Base-by-base conservation (phyloP, 1,140 invertebrate species). In the Cydia amplana region DNA sequence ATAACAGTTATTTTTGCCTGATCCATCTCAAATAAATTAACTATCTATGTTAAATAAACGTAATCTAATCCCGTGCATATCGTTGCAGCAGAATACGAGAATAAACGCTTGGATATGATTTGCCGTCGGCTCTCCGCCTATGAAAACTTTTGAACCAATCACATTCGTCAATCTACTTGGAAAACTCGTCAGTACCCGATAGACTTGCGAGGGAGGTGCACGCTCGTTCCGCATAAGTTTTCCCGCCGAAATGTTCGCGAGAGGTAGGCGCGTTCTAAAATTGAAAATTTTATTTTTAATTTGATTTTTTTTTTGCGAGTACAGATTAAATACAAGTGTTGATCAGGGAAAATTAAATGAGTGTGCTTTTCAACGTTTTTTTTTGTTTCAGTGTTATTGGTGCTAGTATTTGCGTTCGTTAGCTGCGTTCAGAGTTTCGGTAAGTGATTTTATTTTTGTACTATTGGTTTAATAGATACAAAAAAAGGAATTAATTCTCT, bases 171-270 rank as follows among this genome's bases (percentile, higher is more conserved):
- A 25, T 14, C 43, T 16, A 64, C 20, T 72, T 36, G 5, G 25
- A 1, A 46, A 72, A 14, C 16, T 67, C 43, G 46, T 10, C 72
- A 73, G 72, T 73, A 49, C 18, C 18, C 43, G 20, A 49, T 49
- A 25, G 46, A 46, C 9, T 28, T 1, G 20, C 46, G 16, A 28
- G 43, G 72, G 72, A 51, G 72, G 43, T 14, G 72, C 20, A 51
- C 72, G 72, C 10, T 51, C 46, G 20, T 14, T 43, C 43, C 18
- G 10, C 23, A 16, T 4, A 51, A 73, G 40, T 49, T 72, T 70
- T 70, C 72, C 43, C 72, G 72, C 72, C 20, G 20, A 49, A 73
- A 73, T 73, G 72, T 49, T 43, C 43, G 72, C 46, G 72, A 14
- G 72, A 73, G 72, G 72, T 73, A 51, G 36, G n/a, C 40, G 43